Evolutionary conservation across 1,140 invertebrate genomes (phyloP), one percentile per base, ranked within the genome.

Genomic region (Drosophila trapezifrons): DNA sequence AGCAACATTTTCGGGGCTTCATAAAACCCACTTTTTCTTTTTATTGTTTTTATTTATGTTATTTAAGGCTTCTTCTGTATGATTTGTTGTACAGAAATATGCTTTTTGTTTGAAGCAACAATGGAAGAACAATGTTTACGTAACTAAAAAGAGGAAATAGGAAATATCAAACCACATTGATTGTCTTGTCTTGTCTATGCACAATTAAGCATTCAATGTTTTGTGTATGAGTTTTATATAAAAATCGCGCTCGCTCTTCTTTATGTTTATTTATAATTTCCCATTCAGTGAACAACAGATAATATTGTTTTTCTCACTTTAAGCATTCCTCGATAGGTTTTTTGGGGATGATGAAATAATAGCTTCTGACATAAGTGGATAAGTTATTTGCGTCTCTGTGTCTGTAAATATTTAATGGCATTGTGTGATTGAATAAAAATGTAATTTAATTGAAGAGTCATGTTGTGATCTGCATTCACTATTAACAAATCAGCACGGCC

Each of bases 131-230:
- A 81, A 82, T 81, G 49, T 64, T 72, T 78, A 59, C 17, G 3
- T 32, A 76, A 76, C 75, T 76, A 69, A 83, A 58, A 58, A 37
- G 17, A 35, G 56, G 67, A 71, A 71, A 56, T 56, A 56, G 62
- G 78, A 76, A 87, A 83, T 86, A 73, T 87, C 71, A 87, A 86
- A 87, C 79, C 83, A 86, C 83, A 87, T 86, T 86, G 83, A 86
- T 86, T 86, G 83, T 86, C 83, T 86, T 70, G 78, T 79, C 83
- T 87, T 76, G 57, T 59, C 49, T 62, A 70, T 70, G 74, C 63
- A 76, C 46, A 66, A 37, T 62, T 52, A 56, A 77, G 51, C 75
- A 45, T 58, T 52, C 71, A 80, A 71, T 80, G 80, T 80, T 80
- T 65, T 46, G 51, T 57, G 29, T 60, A 40, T 58, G 58, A 64